phyloP scores from a whole-genome alignment of 2,797 vertebrate genomes.

The Urosaurus nigricauda region DNA sequence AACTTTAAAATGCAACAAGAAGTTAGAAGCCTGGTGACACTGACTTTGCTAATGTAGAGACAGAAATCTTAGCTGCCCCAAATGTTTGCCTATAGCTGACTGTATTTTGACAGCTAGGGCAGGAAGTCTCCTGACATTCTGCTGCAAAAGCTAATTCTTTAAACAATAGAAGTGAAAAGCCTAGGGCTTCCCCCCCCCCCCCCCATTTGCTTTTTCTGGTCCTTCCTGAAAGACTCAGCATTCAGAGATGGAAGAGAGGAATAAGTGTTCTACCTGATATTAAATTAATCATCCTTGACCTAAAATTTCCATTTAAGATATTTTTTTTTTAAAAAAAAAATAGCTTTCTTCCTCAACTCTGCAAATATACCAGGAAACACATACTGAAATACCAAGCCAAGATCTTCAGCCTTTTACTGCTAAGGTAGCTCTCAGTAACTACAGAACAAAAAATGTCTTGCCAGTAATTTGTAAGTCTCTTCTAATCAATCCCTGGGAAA shows the following conservation, averaged over 20 bases:
- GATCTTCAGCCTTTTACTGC: constrained; percentile 65
- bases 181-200: background rate
- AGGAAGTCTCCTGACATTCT: constrained; percentile 37
- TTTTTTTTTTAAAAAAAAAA: constrained; percentile 41
- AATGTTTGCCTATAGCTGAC: constrained; percentile 43
- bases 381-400: constrained; percentile 54
- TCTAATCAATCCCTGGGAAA: constrained; percentile 52
- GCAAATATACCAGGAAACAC: constrained; percentile 55
- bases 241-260: constrained; percentile 53
- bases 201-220: background rate
- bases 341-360: constrained; percentile 49
- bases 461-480: constrained; percentile 53
- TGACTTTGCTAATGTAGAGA: constrained; percentile 52
- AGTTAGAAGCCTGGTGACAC: constrained; percentile 34
- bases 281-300: constrained; percentile 50
- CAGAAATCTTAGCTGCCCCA: constrained; percentile 44
- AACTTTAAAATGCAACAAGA: constrained; percentile 3
- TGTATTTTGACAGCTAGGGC: constrained; percentile 51
- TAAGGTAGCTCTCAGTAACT: constrained; percentile 40
- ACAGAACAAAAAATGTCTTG: constrained; percentile 51
- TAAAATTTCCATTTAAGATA: constrained; percentile 47
- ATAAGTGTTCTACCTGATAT: constrained; percentile 57
- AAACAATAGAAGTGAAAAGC: constrained; percentile 38
- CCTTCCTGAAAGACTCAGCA: constrained; percentile 10
- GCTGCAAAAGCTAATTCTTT: constrained; percentile 32